Conservation (phyloP, 2,888 invertebrate genomes). For the Hermodice carunculata region DNA sequence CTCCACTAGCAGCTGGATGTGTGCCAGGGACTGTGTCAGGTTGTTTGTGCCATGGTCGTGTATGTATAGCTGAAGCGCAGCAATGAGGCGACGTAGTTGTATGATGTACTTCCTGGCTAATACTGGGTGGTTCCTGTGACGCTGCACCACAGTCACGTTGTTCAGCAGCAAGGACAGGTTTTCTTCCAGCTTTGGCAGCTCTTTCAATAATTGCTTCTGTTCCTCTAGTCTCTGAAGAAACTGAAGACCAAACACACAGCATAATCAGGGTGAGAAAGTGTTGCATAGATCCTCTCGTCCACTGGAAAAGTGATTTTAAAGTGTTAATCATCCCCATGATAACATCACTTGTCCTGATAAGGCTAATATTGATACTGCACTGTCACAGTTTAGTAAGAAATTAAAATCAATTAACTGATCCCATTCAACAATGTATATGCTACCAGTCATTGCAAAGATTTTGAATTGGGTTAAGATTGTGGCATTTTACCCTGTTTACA, state of each 20-base stretch:
- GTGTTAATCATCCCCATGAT: too few relatives aligned
- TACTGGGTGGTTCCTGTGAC: slow-evolving; percentile 88
- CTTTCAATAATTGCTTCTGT: slow-evolving; percentile 51
- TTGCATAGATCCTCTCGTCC: too few relatives aligned
- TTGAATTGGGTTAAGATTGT: too few relatives aligned
- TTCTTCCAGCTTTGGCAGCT: slow-evolving; percentile 58
- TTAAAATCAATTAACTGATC: too few relatives aligned
- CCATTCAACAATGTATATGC: too few relatives aligned
- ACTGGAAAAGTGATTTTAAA: too few relatives aligned
- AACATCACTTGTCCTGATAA: too few relatives aligned
- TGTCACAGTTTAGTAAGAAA: too few relatives aligned
- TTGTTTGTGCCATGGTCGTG: too few relatives aligned
- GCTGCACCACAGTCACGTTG: slow-evolving; percentile 81
- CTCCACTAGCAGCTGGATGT: not conserved
- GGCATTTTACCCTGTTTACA: too few relatives aligned
- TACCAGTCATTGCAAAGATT: too few relatives aligned
- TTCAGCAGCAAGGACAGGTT: slow-evolving; percentile 83
- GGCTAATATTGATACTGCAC: too few relatives aligned
- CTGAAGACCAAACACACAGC: slow-evolving; percentile 42
- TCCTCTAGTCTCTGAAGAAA: slow-evolving; percentile 48
- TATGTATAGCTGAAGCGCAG: slow-evolving; percentile 79
- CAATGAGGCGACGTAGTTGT: slow-evolving; percentile 86
- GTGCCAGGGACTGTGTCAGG: not conserved
- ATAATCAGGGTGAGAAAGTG: not conserved
- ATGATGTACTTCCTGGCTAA: slow-evolving; percentile 88